A percentile compares a stretch with the other conserved stretches of the same genome.
Evolutionary conservation across 2,888 invertebrate genomes (phyloP).

Genomic region (Neocrepidodera transversa): DNA sequence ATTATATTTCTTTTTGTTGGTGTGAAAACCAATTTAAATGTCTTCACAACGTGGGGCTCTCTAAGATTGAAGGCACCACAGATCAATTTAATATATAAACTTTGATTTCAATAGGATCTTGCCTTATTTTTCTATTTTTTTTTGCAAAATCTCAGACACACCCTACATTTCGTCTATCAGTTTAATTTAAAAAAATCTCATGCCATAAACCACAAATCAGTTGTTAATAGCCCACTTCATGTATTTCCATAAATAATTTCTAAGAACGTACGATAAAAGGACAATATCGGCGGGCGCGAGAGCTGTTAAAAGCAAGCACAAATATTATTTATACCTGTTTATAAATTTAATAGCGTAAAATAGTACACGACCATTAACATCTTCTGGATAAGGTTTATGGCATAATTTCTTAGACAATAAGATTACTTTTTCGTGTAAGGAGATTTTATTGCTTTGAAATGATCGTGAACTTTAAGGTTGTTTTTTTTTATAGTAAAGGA

Average conservation of each 20-base stretch:
- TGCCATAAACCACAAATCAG: slow-evolving; percentile 11
- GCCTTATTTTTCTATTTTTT: too few species aligned
- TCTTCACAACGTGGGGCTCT: too few species aligned
- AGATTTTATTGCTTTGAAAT: slow-evolving; percentile 27
- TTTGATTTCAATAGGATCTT: too few species aligned
- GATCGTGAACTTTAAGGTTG: slow-evolving; percentile 27
- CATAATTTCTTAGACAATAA: slow-evolving; percentile 35
- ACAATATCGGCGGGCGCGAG: slow-evolving; percentile 29
- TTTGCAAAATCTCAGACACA: too few species aligned
- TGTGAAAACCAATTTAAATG: too few species aligned
- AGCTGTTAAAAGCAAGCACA: slow-evolving; percentile 29
- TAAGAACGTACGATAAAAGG: slow-evolving; percentile 17
- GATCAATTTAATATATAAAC: too few species aligned
- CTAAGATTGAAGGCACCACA: too few species aligned
- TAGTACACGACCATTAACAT: slow-evolving; percentile 35
- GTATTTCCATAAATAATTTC: slow-evolving; percentile 22
- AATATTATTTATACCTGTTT: slow-evolving; percentile 39
- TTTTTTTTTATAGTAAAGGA: not conserved
- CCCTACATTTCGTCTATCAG: not conserved
- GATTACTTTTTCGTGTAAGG: slow-evolving; percentile 36
- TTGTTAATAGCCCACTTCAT: slow-evolving; percentile 14
- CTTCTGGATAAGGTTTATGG: slow-evolving; percentile 35
- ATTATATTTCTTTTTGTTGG: too few species aligned
- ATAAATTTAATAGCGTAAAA: slow-evolving; percentile 40
- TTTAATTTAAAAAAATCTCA: not conserved